Base-by-base conservation (phyloP, 2,888 invertebrate genomes). In the Pollenia griseotomentosa region DNA sequence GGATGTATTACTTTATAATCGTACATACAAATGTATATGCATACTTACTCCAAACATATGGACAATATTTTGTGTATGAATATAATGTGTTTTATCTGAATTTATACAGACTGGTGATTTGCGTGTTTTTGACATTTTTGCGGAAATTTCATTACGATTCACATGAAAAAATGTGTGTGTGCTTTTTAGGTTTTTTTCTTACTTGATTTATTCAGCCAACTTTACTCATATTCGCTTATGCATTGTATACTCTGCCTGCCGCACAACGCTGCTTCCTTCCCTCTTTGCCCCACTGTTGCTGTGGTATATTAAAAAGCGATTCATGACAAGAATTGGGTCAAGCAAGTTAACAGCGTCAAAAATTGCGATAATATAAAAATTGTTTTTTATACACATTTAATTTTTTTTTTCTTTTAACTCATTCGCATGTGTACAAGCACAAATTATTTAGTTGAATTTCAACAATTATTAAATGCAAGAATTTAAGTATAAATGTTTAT, bases 41-140 rank as follows among this genome's bases (percentile, higher is more conserved):
- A 12, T 48, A 48, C 5, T 33, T 33, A 33, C 33, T 4, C 33
- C 33, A 33, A 79, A 46, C 68, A 79, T 71, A 80, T 71, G 79
- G 59, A 68, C 11, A 70, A 42, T 68, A 48, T 70, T 44, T 40
- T 16, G 11, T 19, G 63, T 46, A 51, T 44, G n/a, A 71, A n/a
- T 6, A 44, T 63, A 33, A 55, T 57, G 57, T 80, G 14, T 83
- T 83, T 86, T 86, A 86, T 86, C 86, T 83, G 83, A 86, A 75
- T 86, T 83, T 51, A 80, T 83, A 71, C 83, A 86, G 86, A 75
- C 83, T 83, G 80, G 71, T 80, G 83, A 86, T 86, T 83, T 86
- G 86, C 86, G 86, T 86, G 86, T 80, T 86, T 86, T 75, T 86
- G 86, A 86, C 86, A 86, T 86, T 86, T 83, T 86, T 86, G 86